phyloP scores from a whole-genome alignment of 2,113 vertebrate genomes.

The Garra rufa region DNA sequence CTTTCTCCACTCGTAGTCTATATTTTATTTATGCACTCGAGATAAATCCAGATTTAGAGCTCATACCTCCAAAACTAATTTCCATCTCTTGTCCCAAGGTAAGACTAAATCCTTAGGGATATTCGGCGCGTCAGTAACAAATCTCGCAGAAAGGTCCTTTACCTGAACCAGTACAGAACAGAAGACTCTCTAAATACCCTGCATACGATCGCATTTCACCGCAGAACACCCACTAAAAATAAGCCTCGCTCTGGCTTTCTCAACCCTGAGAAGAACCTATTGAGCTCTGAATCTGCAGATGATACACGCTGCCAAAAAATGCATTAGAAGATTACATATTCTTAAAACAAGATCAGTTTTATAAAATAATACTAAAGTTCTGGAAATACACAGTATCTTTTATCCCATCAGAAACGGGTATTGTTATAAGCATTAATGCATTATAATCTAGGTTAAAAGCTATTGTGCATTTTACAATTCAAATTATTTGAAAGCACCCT shows the following conservation, averaged over 20 bases:
- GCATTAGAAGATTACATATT: not conserved
- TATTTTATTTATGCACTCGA: constrained; percentile 39
- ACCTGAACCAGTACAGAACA: constrained; percentile 1
- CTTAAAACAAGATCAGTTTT: not conserved
- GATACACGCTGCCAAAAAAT: not conserved
- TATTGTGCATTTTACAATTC: not conserved
- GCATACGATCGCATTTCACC: not conserved
- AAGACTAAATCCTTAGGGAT: constrained; percentile 72
- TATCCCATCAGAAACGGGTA: not conserved
- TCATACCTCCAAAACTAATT: constrained; percentile 68
- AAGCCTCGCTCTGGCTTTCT: not conserved
- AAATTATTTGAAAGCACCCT: too few species aligned
- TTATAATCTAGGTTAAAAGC: not conserved
- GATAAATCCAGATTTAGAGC: constrained; percentile 70
- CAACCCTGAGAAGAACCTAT: not conserved
- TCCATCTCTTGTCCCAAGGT: constrained; percentile 71
- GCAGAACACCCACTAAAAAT: not conserved
- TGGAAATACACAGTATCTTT: not conserved
- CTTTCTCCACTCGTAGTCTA: not conserved
- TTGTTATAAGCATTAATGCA: not conserved
- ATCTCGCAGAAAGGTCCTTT: constrained; percentile 60
- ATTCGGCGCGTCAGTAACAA: constrained; percentile 68
- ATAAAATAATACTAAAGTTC: not conserved
- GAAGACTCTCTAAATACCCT: not conserved
- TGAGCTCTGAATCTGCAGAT: not conserved